These are phyloP conservation scores for Spialia ferax DNA, from an alignment of 2,888 invertebrate species.

Conservation along the genomic window DNA sequence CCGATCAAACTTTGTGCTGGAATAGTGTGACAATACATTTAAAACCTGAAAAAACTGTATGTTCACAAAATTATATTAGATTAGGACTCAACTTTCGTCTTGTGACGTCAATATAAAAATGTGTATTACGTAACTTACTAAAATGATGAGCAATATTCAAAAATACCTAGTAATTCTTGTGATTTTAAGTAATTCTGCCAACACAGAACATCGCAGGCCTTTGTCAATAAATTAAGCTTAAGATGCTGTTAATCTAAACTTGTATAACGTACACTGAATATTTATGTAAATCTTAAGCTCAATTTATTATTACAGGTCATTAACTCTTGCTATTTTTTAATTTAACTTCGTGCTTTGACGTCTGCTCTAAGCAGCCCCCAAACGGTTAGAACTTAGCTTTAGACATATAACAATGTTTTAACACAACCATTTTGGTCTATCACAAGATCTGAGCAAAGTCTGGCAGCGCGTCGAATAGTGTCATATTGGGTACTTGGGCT, in stretches of 20 bases:
- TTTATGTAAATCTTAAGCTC: too few relatives aligned
- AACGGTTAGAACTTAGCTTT: neutral
- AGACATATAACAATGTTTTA: neutral
- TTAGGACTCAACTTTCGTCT: neutral
- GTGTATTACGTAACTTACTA: too few relatives aligned
- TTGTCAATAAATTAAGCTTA: too few relatives aligned
- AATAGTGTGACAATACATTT: neutral
- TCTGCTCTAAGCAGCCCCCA: too few relatives aligned
- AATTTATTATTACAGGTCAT: neutral
- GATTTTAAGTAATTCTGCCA: too few relatives aligned
- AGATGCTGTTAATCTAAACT: too few relatives aligned
- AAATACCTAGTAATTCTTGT: too few relatives aligned
- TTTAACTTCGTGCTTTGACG: too few relatives aligned
- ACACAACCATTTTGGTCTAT: slow-evolving; percentile 2
- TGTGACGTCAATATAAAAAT: too few relatives aligned
- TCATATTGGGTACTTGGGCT: neutral
- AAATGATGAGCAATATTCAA: too few relatives aligned
- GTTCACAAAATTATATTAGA: neutral
- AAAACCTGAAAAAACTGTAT: neutral
- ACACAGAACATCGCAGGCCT: too few relatives aligned
- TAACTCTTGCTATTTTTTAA: neutral
- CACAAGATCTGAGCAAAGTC: neutral
- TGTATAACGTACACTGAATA: too few relatives aligned
- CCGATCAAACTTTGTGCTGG: slow-evolving; percentile 27
- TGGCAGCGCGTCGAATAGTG: neutral